Evolutionary conservation across 2,797 vertebrate species (phyloP), one percentile per base, ranked within the genome.

Genomic region (Gymnothorax reevesii): DNA sequence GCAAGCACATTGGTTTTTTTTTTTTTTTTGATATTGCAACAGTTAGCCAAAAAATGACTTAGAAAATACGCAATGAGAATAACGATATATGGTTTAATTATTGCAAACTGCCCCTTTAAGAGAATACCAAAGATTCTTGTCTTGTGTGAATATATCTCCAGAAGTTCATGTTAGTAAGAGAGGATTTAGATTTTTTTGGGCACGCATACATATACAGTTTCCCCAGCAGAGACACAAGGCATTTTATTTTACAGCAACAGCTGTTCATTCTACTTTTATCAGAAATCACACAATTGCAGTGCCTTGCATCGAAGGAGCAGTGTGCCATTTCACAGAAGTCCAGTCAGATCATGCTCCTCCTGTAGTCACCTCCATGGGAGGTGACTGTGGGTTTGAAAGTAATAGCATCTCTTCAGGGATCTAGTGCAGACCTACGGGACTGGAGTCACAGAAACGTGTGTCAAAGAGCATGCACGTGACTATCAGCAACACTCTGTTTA

Each of bases 391-490:
- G 60, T 83, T 55, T 49, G 57, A 83, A 49, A 55, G 33, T 71
- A 86, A 86, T 86, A 20, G 13, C 27, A 15, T 83, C 33, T 86
- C 79, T 12, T 83, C 85, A 71, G 60, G 85, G 79, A 57, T 86
- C 79, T 79, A 49, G 33, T 33, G 27, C 42, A 64, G 25, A 52
- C 52, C 33, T 9, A 25, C 52, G 20, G 17, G 84, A 57, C 77
- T n/a, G 17, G 20, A 64, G 66, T 59, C 64, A 75, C 62, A 57
- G 64, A 85, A 22, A 59, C 82, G 33, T 27, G 59, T 52, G 73
- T 17, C 73, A 77, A 2, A 52, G 13, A 52, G 73, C 73, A 7
- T 1, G 17, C 52, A 22, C 52, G 77, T 80, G 49, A 80, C 77
- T 54, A 20, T 80, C 27, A 49, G 12, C 20, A 42, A 52, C 77